A percentile compares a stretch with the other conserved stretches of the same genome.
These are phyloP conservation scores for Lasius platythorax DNA, from an alignment of 2,888 invertebrate species.

Conservation along the genomic window DNA sequence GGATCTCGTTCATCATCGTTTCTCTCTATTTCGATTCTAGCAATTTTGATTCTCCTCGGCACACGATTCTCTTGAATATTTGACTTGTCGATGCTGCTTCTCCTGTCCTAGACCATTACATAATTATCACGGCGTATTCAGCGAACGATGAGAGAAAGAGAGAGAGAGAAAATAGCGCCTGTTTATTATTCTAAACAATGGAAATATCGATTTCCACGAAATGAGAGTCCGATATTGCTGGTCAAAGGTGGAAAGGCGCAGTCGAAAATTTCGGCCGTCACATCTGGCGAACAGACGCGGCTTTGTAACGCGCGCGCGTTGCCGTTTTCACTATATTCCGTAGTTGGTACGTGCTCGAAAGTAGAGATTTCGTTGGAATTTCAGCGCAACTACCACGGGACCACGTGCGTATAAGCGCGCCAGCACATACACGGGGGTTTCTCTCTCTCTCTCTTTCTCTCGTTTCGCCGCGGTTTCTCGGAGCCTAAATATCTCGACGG, in stretches of 20 bases:
- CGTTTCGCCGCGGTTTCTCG: neutral
- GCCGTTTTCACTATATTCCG: slow-evolving; percentile 55
- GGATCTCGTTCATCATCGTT: slow-evolving; percentile 1
- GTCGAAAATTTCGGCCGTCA: slow-evolving; percentile 62
- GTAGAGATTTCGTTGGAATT: slow-evolving; percentile 60
- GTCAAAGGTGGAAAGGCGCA: slow-evolving; percentile 25
- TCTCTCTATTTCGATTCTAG: neutral
- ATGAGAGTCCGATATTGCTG: slow-evolving; percentile 55
- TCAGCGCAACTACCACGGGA: slow-evolving; percentile 49
- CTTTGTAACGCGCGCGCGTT: slow-evolving; percentile 51
- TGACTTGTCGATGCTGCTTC: neutral
- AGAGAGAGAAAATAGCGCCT: neutral
- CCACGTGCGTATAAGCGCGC: slow-evolving; percentile 51
- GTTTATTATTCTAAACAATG: slow-evolving; percentile 57
- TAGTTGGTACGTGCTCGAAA: slow-evolving; percentile 60
- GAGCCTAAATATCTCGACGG: neutral
- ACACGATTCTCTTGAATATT: neutral
- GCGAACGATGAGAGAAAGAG: neutral
- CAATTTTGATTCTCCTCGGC: neutral
- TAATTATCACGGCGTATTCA: neutral
- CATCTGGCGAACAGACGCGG: slow-evolving; percentile 80
- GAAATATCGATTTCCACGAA: slow-evolving; percentile 54
- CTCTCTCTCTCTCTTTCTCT: neutral
- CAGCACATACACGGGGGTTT: neutral
- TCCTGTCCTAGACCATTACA: neutral